Conservation (phyloP, 2,113 vertebrate species). For the Dendrocopos noguchii region DNA sequence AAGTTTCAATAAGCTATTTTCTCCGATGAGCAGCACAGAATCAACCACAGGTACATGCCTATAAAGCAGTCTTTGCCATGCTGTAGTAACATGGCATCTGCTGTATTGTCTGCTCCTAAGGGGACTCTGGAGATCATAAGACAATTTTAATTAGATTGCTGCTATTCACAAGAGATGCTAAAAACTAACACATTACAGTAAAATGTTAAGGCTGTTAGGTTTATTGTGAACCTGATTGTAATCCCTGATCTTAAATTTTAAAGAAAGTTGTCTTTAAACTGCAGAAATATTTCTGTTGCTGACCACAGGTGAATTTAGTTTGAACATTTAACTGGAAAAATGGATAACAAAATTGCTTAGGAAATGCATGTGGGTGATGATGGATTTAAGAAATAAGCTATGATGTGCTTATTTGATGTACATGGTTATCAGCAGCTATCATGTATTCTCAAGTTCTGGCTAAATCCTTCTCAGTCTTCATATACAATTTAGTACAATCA, state of each 20-base stretch:
- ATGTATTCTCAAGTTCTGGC: neutral
- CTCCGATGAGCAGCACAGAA: neutral
- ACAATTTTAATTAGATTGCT: neutral
- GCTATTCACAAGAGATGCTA: neutral
- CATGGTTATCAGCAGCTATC: neutral
- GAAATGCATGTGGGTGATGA: neutral
- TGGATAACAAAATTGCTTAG: neutral
- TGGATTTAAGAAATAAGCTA: neutral
- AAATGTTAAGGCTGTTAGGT: neutral
- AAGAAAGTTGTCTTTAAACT: neutral
- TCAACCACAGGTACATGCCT: neutral
- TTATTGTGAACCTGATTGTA: neutral
- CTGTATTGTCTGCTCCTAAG: neutral
- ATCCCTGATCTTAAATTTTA: neutral
- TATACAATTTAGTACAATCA: neutral
- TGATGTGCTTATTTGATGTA: neutral
- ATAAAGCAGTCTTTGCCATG: neutral
- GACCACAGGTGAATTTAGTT: neutral
- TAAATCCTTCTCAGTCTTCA: neutral
- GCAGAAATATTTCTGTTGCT: neutral
- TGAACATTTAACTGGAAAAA: neutral
- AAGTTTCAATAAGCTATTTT: neutral
- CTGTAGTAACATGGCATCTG: neutral
- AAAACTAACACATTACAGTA: neutral
- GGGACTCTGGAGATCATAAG: neutral